A percentile compares a stretch with the other conserved stretches of the same genome.
These are phyloP conservation scores for Diuraphis noxia DNA, from an alignment of 1,140 invertebrate species.

Conservation along the genomic window DNA sequence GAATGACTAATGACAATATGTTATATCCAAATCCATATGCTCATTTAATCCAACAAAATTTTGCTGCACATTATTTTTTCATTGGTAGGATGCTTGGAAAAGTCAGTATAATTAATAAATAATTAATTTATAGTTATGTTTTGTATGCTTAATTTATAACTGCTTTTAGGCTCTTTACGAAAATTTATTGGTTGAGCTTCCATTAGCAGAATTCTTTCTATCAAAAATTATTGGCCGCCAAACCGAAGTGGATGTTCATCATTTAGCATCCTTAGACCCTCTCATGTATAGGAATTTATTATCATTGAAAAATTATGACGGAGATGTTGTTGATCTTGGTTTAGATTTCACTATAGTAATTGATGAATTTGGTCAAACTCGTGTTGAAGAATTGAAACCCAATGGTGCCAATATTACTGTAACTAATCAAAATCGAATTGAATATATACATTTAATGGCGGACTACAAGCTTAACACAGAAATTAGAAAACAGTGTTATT, in stretches of 20 bases:
- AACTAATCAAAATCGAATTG: conserved; percentile 87
- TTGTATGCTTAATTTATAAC: neutral
- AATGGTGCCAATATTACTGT: conserved; percentile 87
- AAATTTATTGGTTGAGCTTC: conserved; percentile 90
- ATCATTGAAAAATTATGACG: conserved; percentile 80
- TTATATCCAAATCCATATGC: conserved; percentile 95
- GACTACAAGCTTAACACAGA: conserved; percentile 95
- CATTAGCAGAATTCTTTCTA: conserved; percentile 90
- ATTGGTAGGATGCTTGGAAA: conserved; percentile 94
- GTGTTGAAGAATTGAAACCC: conserved; percentile 87
- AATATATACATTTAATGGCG: conserved; percentile 95
- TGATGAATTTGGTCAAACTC: conserved; percentile 87
- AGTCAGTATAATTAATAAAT: conserved; percentile 61
- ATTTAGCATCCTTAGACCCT: conserved; percentile 90
- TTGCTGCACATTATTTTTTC: conserved; percentile 90
- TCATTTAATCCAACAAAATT: conserved; percentile 79
- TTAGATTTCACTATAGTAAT: conserved; percentile 93
- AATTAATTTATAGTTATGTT: neutral
- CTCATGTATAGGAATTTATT: conserved; percentile 88
- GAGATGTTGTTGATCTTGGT: conserved; percentile 77
- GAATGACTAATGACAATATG: conserved; percentile 87
- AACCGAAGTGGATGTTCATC: conserved; percentile 88
- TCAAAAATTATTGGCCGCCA: conserved; percentile 80
- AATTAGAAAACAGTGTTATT: conserved; percentile 82
- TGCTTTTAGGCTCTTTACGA: conserved; percentile 83